A percentile compares a stretch with the other conserved stretches of the same genome.
These are phyloP conservation scores for Incurvaria masculella DNA, from an alignment of 2,888 invertebrate genomes.

Conservation along the genomic window DNA sequence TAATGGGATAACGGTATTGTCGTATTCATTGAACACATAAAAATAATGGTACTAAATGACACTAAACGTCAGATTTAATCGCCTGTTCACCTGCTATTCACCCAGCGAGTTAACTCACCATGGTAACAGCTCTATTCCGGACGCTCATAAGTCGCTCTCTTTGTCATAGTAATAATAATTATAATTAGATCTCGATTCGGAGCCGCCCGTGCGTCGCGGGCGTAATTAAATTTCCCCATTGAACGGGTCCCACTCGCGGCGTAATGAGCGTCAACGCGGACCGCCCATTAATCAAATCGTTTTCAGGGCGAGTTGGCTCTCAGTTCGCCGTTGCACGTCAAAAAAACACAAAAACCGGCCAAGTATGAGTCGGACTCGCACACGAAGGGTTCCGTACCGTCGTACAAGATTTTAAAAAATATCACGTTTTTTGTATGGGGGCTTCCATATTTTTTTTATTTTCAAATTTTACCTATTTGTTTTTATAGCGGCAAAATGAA, in stretches of 20 bases:
- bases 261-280: slow-evolving; percentile 48
- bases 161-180: slow-evolving; percentile 36
- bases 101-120: no score
- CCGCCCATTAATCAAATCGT: slow-evolving; percentile 55
- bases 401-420: no score
- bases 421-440: no score
- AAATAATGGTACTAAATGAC: no score
- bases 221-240: slow-evolving; percentile 52
- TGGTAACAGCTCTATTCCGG: background rate
- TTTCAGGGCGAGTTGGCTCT: slow-evolving; percentile 36
- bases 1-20: no score
- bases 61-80: no score
- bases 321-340: slow-evolving; percentile 29
- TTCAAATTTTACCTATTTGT: no score
- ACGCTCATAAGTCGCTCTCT: background rate
- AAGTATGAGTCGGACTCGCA: no score
- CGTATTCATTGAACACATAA: background rate
- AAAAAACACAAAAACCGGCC: background rate
- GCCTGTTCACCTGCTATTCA: no score
- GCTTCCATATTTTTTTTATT: no score
- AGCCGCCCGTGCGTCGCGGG: slow-evolving; percentile 30
- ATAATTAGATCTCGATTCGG: slow-evolving; percentile 46
- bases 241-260: slow-evolving; percentile 47
- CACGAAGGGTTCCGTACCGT: no score
- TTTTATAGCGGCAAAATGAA: no score